Conservation (phyloP, 2,797 vertebrate species). For the Micrastur ruficollis region DNA sequence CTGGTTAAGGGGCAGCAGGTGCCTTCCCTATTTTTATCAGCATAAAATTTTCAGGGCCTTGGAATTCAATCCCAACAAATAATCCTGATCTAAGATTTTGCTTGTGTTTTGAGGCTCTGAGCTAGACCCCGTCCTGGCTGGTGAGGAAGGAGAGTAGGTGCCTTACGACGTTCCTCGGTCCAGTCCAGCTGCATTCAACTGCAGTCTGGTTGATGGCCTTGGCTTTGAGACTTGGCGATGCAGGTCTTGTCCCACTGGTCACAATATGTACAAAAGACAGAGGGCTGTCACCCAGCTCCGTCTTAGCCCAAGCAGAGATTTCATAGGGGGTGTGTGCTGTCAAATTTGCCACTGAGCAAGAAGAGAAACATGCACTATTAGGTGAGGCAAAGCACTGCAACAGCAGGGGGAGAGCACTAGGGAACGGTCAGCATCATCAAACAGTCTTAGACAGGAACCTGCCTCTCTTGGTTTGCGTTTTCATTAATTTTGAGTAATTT, state of each 20-base stretch:
- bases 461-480: neutral
- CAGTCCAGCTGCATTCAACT: slow-evolving; percentile 92
- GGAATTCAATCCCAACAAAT: neutral
- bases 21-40: neutral
- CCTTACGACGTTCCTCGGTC: slow-evolving; percentile 81
- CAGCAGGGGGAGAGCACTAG: neutral
- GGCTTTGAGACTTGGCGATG: slow-evolving; percentile 85
- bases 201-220: slow-evolving; percentile 91
- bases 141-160: neutral
- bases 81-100: neutral
- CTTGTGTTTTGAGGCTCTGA: neutral
- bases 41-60: neutral
- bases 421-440: neutral
- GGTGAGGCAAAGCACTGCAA: neutral
- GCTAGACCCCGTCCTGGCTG: neutral
- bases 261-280: slow-evolving; percentile 83
- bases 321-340: slow-evolving; percentile 91
- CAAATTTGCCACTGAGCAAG: slow-evolving; percentile 83
- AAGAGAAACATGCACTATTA: neutral
- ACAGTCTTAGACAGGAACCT: neutral
- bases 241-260: slow-evolving; percentile 83
- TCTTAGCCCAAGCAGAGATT: slow-evolving; percentile 92
- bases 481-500: neutral
- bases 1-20: neutral
- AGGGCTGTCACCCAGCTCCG: slow-evolving; percentile 89